Base-by-base conservation (phyloP, 2,888 invertebrate genomes). In the Drosophila paucipuncta region DNA sequence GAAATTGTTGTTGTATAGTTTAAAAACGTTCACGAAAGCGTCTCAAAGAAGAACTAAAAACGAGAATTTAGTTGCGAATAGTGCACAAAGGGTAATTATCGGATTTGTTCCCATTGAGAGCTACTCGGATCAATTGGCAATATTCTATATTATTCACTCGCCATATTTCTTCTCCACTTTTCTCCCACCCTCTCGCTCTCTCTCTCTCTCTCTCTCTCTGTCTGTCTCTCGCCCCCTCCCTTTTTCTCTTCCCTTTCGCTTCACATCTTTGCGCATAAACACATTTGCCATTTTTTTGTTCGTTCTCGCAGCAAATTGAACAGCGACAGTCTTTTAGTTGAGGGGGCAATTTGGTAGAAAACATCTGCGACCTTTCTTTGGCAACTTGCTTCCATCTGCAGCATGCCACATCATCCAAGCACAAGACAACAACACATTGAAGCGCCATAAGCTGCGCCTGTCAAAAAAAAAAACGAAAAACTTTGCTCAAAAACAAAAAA, bases 201-300 rank as follows among this genome's bases (percentile, higher is more conserved):
- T 13, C 37, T 37, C 18, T n/a, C 22, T 33, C 18, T 58, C 0
- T 49, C 33, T 47, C 18, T 18, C 2, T 58, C 0, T 49, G 37
- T 43, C 11, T 13, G 31, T 9, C 18, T 33, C 4, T 11, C 22
- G 54, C 1, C 39, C 31, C 37, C 39, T 33, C 37, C 39, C 9
- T 41, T 37, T 50, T 33, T 16, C 22, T 18, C 43, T 25, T 28
- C 7, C 54, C 16, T 13, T n/a, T 67, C 39, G 50, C 68, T 67
- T 73, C 59, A 69, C 82, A 82, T 90, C 81, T 89, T 89, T 83
- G 73, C 85, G 84, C 87, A 89, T 90, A 90, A 85, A 90, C 89
- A 89, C 89, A 72, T 89, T 76, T 72, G 73, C 71, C 67, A 80
- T 54, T 41, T 79, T 75, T 74, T 75, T 55, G 16, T 37, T 1